Base-by-base conservation (phyloP, 2,888 invertebrate species). In the Busseola fusca region DNA sequence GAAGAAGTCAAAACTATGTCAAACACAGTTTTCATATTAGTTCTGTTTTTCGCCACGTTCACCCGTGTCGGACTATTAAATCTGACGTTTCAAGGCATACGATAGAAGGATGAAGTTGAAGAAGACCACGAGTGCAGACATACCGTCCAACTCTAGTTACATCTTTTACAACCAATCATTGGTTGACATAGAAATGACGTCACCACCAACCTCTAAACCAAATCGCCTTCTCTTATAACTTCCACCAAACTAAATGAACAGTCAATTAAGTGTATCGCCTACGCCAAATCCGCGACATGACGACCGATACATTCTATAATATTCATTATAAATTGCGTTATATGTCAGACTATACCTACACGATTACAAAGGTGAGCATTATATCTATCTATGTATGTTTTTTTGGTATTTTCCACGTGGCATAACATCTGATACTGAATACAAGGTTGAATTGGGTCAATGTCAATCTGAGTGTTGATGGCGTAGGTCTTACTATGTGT, bases 261-360 rank as follows among this genome's bases (percentile, higher is more conserved):
- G 84, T 87, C 89, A 89, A 90, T 90, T 90, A 91, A 89, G 78
- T 81, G 83, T 84, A 81, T 88, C 89, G 88, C 91, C 90, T 88
- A 91, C 89, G 81, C 82, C 70, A 60, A 77, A 74, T 75, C 80
- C 84, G 71, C 74, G 86, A 86, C 87, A 84, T 83, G 87, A 86
- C 87, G 86, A 83, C 80, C 84, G 81, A 88, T 88, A 85, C 84
- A 84, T 84, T 85, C 86, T 84, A 88, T 87, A 85, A 85, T 83
- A 87, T 89, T 87, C 84, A 87, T 88, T 87, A 89, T 89, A 87
- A 87, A 90, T 89, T 88, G 88, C 87, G 85, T 86, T 87, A 87
- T 88, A 87, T 87, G 89, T 88, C 90, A 88, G 83, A 83, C 81
- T 71, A 86, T 87, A 84, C 91, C 91, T 89, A 91, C 89, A 89